Evolutionary conservation across 2,888 invertebrate species (phyloP).

Genomic region (Pterostichus niger): DNA sequence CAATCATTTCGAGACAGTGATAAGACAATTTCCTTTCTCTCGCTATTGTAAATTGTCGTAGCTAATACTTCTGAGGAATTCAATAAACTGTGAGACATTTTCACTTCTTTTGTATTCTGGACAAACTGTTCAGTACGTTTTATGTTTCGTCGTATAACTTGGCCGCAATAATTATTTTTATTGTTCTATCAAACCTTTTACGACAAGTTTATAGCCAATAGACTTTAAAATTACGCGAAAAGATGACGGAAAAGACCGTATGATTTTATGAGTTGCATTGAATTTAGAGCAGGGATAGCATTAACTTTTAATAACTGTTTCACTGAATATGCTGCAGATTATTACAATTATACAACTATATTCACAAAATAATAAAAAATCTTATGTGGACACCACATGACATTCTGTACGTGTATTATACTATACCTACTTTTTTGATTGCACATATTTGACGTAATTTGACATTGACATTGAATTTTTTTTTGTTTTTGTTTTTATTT

Average conservation of each 20-base stretch:
- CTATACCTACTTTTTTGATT: too few species aligned
- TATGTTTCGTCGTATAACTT: constrained; percentile 43
- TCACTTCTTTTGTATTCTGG: constrained; percentile 40
- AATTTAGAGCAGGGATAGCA: constrained; percentile 16
- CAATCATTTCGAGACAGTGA: too few species aligned
- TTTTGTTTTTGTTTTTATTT: too few species aligned
- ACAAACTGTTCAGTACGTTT: constrained; percentile 45
- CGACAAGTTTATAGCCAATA: constrained; percentile 56
- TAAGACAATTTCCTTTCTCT: too few species aligned
- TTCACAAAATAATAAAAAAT: too few species aligned
- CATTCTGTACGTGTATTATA: too few species aligned
- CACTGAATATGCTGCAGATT: neutral
- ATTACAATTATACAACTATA: too few species aligned
- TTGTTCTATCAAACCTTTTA: constrained; percentile 58
- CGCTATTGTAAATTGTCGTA: neutral
- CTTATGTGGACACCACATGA: too few species aligned
- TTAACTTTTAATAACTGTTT: constrained; percentile 32
- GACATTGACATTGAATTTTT: too few species aligned
- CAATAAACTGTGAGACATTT: constrained; percentile 18
- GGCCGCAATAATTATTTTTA: constrained; percentile 58
- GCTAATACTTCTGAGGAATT: constrained; percentile 7
- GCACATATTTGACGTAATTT: too few species aligned
- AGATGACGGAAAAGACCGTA: constrained; percentile 45
- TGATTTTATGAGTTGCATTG: constrained; percentile 52
- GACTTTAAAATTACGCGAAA: constrained; percentile 48